Evolutionary conservation across 2,888 invertebrate genomes (phyloP), one percentile per base, ranked within the genome.

Genomic region (Lomographa bimaculata): DNA sequence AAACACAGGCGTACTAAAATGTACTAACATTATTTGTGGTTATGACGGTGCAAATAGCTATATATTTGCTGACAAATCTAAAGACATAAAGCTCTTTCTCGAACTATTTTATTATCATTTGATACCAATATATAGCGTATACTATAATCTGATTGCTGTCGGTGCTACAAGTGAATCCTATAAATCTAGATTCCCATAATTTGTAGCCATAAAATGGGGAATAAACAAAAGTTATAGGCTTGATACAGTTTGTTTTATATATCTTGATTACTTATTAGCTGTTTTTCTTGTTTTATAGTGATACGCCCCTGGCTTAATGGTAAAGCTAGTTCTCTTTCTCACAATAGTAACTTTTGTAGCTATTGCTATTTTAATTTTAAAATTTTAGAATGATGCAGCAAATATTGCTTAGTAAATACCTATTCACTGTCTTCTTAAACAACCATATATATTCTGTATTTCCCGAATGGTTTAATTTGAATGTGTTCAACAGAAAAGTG

Each of bases 161-260:
- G 14, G 18, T 20, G 20, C 29, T 20, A 29, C 29, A 35, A 40
- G 29, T 30, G 41, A 41, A 14, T 3, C 8, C 35, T 25, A 16
- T 35, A 35, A 35, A 41, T 41, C 41, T 41, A 35, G 41, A 25
- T 24, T 12, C 16, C 6, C 28, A 29, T 41, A 20, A 41, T 35
- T 25, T 35, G 29, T 41, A 17, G 8, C 25, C 35, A 35, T 41
- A 35, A 41, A 41, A 20, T 23, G 12, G n/a, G 14, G 10, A 11
- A 35, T 41, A 25, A 41, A 29, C 25, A 25, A 21, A 35, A 9
- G 18, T 24, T 29, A 25, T 25, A 25, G 25, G 28, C 28, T 24
- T n/a, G 34, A 34, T 30, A 34, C 40, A 10, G 19, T 29, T 41
- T 29, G 19, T 29, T 41, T 35, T 30, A 35, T 25, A 20, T 25